phyloP scores from a whole-genome alignment of 2,888 invertebrate species.

The Synanthedon formicaeformis region DNA sequence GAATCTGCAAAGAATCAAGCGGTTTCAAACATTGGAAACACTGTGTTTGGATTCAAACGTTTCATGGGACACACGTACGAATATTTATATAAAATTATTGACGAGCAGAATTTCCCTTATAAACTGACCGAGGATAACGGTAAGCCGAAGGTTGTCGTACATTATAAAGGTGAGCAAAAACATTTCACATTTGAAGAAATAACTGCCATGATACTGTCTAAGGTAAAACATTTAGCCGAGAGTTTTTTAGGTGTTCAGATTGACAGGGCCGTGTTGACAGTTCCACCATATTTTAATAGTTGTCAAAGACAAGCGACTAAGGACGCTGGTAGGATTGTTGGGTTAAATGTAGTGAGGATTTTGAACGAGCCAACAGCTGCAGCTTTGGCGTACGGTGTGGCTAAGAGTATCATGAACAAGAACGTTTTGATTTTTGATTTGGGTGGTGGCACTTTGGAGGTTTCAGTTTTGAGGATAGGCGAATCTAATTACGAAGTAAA shows the following conservation, averaged over 20 bases:
- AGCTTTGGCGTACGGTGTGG: slow-evolving; percentile 41
- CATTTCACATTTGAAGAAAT: slow-evolving; percentile 45
- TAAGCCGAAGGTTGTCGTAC: slow-evolving; percentile 39
- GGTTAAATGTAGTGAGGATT: slow-evolving; percentile 38
- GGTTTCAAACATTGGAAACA: slow-evolving; percentile 35
- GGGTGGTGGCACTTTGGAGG: slow-evolving; percentile 49
- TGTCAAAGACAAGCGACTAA: slow-evolving; percentile 43
- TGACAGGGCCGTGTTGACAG: slow-evolving; percentile 44
- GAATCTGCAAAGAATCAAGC: slow-evolving; percentile 45
- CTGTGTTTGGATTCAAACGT: slow-evolving; percentile 43
- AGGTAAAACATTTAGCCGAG: slow-evolving; percentile 44
- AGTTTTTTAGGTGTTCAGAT: slow-evolving; percentile 30
- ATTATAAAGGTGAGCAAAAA: slow-evolving; percentile 30
- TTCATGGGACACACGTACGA: slow-evolving; percentile 42
- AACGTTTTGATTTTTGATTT: slow-evolving; percentile 44
- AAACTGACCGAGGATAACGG: slow-evolving; percentile 33
- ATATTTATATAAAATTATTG: slow-evolving; percentile 40
- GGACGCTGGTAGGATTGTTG: slow-evolving; percentile 37
- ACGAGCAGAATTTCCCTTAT: slow-evolving; percentile 39
- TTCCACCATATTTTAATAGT: slow-evolving; percentile 49
- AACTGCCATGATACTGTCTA: slow-evolving; percentile 42
- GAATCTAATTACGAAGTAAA: slow-evolving; percentile 38
- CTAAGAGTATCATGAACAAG: slow-evolving; percentile 20
- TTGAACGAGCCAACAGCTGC: slow-evolving; percentile 50
- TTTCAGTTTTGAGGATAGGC: slow-evolving; percentile 34